Conservation (phyloP, 1,140 invertebrate genomes). For the Frieseomelitta varia region DNA sequence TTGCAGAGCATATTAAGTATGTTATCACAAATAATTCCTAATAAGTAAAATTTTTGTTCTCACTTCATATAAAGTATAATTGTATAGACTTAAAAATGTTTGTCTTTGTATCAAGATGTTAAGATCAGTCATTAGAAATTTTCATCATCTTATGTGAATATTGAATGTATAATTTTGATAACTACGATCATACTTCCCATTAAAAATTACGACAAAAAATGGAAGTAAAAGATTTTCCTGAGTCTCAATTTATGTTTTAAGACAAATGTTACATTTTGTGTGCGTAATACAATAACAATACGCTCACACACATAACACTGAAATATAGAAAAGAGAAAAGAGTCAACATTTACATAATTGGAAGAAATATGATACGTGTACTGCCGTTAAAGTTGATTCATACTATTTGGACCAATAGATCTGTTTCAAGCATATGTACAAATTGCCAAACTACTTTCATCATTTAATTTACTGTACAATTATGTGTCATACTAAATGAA, state of each 20-base stretch:
- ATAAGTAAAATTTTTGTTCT: conserved; percentile 5
- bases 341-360: background rate
- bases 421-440: background rate
- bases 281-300: no score
- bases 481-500: background rate
- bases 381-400: background rate
- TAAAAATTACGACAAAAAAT: background rate
- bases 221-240: conserved; percentile 17
- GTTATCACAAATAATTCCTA: conserved; percentile 7
- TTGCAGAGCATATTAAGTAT: background rate
- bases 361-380: background rate
- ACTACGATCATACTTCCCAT: background rate
- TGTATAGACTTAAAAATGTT: conserved; percentile 44
- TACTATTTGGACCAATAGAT: conserved; percentile 16
- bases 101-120: conserved; percentile 23
- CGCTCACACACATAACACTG: background rate
- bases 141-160: background rate
- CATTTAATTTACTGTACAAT: background rate
- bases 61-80: conserved; percentile 12
- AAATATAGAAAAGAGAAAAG: background rate
- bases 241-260: conserved; percentile 29
- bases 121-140: conserved; percentile 33
- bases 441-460: background rate
- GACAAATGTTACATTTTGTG: background rate
- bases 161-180: background rate